Evolutionary conservation across 2,797 vertebrate species (phyloP), one percentile per base, ranked within the genome.

Genomic region (Pseudomugil tenellus): DNA sequence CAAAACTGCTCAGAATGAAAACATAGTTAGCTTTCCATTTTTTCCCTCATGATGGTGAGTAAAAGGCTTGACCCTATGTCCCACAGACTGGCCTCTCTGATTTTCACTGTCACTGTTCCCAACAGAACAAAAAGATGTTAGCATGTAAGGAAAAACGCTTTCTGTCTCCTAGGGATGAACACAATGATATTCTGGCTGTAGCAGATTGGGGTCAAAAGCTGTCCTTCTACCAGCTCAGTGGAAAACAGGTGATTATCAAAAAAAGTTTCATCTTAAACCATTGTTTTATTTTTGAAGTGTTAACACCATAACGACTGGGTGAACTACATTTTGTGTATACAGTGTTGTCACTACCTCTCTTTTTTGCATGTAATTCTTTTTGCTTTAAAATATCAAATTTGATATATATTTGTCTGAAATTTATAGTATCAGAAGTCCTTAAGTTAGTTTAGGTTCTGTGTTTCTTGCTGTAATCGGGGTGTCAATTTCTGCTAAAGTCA

Each of bases 191-290:
- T 81, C 91, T 99, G 87, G 97, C 98, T 66, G 96, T 99, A 79
- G 96, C 97, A 84, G 97, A 99, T 84, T 99, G 98, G 98, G 96
- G 97, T 60, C 97, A 98, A 90, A 97, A 93, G 74, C 94, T 99
- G 85, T 98, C 98, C 63, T 98, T 99, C 89, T 99, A 99, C 90
- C 97, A 99, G 69, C 96, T 99, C 46, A 99, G 98, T 90, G 98
- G 98, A 76, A 98, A 98, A 76, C 97, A 99, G 96, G 98, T 99
- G 91, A 77, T 62, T 63, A 53, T 53, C n/a, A 56, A 7, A 23
- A 64, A 7, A n/a, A n/a, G n/a, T n/a, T n/a, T 39, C 23, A 43
- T 31, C 35, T 6, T 10, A 28, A 55, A 53, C 6, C 16, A 48
- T 4, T 25, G 29, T 28, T 10, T 43, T 67, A 9, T 12, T 7